These are phyloP conservation scores for Callinectes sapidus DNA, from an alignment of 2,888 invertebrate genomes.

Conservation along the genomic window DNA sequence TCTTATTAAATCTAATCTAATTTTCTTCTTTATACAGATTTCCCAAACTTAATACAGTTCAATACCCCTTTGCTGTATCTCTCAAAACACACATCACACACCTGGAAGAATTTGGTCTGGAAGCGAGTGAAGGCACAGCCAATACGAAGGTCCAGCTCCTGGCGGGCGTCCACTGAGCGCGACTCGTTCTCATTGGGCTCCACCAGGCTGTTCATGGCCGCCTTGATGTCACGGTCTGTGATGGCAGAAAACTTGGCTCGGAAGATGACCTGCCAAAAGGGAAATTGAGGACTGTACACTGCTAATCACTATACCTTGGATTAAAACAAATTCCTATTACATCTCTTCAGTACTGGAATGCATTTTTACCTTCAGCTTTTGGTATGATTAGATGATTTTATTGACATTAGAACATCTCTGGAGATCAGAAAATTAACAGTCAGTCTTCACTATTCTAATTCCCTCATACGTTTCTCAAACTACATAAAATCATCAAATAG, in stretches of 20 bases:
- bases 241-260: constrained; percentile 98
- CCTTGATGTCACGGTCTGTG: constrained; percentile 96
- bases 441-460: too few relatives aligned
- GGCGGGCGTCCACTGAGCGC: constrained; percentile 95
- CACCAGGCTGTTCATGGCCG: constrained; percentile 88
- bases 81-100: constrained; percentile 74
- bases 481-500: too few relatives aligned
- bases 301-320: too few relatives aligned
- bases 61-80: background rate
- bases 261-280: constrained; percentile 78
- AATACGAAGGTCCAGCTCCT: constrained; percentile 97
- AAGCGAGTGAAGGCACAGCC: constrained; percentile 99
- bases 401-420: too few relatives aligned
- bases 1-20: background rate
- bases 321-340: background rate
- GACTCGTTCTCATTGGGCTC: constrained; percentile 97
- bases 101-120: constrained; percentile 98
- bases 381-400: too few relatives aligned
- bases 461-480: too few relatives aligned
- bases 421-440: too few relatives aligned
- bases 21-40: background rate
- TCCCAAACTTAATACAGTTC: background rate
- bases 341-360: too few relatives aligned
- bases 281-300: background rate
- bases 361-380: too few relatives aligned